phyloP scores from a whole-genome alignment of 2,888 invertebrate genomes.

The Andrena trimmerana region DNA sequence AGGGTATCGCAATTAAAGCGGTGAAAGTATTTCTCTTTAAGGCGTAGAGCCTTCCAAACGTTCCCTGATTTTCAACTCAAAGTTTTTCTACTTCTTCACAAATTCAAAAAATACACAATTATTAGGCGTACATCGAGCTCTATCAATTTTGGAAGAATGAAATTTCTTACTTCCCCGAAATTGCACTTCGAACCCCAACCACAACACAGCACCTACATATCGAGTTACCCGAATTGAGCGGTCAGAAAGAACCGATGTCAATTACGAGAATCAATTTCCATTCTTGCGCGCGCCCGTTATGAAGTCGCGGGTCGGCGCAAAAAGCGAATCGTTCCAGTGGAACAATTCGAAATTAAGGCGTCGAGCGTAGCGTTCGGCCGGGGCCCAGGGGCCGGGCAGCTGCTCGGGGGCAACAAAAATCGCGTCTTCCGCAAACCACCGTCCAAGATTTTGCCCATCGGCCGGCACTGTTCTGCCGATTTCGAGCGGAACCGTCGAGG shows the following conservation, averaged over 20 bases:
- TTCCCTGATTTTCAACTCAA: too few relatives aligned
- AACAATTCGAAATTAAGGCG: slow-evolving; percentile 58
- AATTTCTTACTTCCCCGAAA: too few relatives aligned
- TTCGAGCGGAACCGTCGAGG: slow-evolving; percentile 69
- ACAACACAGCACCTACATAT: too few relatives aligned
- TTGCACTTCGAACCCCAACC: too few relatives aligned
- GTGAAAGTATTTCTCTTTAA: too few relatives aligned
- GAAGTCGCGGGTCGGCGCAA: slow-evolving; percentile 14
- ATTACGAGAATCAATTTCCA: slow-evolving; percentile 46
- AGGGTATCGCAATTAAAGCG: too few relatives aligned
- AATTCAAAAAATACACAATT: too few relatives aligned
- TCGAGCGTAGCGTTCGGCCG: slow-evolving; percentile 46
- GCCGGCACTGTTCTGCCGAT: slow-evolving; percentile 46
- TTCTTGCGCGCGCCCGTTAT: slow-evolving; percentile 19
- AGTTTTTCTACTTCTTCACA: too few relatives aligned
- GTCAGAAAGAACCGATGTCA: slow-evolving; percentile 10
- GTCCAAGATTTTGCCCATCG: slow-evolving; percentile 72
- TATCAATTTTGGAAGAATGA: too few relatives aligned
- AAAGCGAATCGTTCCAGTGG: slow-evolving; percentile 36
- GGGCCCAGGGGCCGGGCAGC: slow-evolving; percentile 46
- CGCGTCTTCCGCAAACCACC: slow-evolving; percentile 54
- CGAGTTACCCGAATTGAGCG: background rate
- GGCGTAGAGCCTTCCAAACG: too few relatives aligned
- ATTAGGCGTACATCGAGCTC: too few relatives aligned
- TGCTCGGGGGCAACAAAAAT: slow-evolving; percentile 55